A percentile compares a stretch with the other conserved stretches of the same genome.
Evolutionary conservation across 1,140 invertebrate species (phyloP).

Genomic region (Leptonema lineaticorne): DNA sequence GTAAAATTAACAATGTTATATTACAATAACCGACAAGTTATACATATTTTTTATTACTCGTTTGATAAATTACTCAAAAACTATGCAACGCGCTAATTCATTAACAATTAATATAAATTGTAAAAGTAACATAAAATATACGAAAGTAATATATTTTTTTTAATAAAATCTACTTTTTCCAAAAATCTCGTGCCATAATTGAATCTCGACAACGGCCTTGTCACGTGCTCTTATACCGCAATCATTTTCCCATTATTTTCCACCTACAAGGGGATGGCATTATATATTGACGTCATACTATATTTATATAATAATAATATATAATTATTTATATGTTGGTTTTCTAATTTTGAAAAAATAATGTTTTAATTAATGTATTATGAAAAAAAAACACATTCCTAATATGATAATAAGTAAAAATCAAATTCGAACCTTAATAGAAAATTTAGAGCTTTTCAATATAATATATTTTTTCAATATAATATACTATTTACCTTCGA

Average conservation of each 20-base stretch:
- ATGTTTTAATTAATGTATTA: too few species aligned
- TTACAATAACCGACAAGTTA: not conserved
- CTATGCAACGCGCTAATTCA: not conserved
- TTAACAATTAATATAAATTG: not conserved
- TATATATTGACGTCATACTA: slow-evolving; percentile 7
- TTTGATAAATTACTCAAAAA: not conserved
- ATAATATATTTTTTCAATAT: too few species aligned
- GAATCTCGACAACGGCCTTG: slow-evolving; percentile 11
- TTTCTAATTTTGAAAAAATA: too few species aligned
- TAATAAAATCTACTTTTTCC: not conserved
- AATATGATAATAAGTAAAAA: not conserved
- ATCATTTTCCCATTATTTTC: slow-evolving; percentile 14
- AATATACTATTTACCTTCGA: too few species aligned
- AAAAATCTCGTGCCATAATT: not conserved
- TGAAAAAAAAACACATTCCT: not conserved
- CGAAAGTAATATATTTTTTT: too few species aligned
- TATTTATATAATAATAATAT: too few species aligned
- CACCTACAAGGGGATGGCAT: not conserved
- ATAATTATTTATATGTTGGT: too few species aligned
- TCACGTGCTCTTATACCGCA: not conserved
- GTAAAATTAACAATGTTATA: too few species aligned
- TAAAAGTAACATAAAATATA: too few species aligned
- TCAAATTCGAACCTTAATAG: not conserved
- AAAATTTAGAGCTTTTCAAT: too few species aligned
- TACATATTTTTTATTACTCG: not conserved